Conservation (phyloP, 1,140 invertebrate genomes). For the Hestina assimilis region DNA sequence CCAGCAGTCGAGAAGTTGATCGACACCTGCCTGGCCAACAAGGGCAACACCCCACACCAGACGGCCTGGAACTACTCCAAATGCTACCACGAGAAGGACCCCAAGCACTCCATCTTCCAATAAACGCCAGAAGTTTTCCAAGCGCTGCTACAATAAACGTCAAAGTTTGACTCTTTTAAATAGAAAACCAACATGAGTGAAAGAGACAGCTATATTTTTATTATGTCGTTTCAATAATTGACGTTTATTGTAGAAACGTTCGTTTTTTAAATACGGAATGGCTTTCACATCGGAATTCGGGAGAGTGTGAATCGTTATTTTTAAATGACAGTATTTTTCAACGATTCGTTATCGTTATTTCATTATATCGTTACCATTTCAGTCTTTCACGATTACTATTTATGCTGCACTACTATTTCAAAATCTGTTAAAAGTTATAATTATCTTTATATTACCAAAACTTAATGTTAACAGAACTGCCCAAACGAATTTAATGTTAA, state of each 20-base stretch:
- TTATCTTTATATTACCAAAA: neutral
- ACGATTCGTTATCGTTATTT: too few relatives aligned
- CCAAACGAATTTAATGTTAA: neutral
- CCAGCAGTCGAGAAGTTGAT: slow-evolving; percentile 67
- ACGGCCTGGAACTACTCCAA: slow-evolving; percentile 78
- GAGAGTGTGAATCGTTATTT: too few relatives aligned
- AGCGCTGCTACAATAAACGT: neutral
- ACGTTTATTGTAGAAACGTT: too few relatives aligned
- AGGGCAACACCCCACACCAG: slow-evolving; percentile 73
- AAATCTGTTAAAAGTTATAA: neutral
- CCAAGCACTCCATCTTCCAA: slow-evolving; percentile 71
- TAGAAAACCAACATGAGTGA: too few relatives aligned
- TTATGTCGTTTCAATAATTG: too few relatives aligned
- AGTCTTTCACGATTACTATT: neutral
- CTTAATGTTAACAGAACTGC: neutral
- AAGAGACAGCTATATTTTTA: too few relatives aligned
- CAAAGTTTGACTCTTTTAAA: neutral
- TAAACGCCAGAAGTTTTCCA: slow-evolving; percentile 35
- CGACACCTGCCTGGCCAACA: slow-evolving; percentile 67
- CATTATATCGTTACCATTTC: too few relatives aligned
- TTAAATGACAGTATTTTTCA: too few relatives aligned
- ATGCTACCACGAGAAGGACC: slow-evolving; percentile 78
- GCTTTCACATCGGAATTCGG: too few relatives aligned
- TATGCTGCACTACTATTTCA: neutral
- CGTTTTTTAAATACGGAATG: too few relatives aligned